phyloP scores from a whole-genome alignment of 2,888 invertebrate genomes.

The Melanophora roralis region DNA sequence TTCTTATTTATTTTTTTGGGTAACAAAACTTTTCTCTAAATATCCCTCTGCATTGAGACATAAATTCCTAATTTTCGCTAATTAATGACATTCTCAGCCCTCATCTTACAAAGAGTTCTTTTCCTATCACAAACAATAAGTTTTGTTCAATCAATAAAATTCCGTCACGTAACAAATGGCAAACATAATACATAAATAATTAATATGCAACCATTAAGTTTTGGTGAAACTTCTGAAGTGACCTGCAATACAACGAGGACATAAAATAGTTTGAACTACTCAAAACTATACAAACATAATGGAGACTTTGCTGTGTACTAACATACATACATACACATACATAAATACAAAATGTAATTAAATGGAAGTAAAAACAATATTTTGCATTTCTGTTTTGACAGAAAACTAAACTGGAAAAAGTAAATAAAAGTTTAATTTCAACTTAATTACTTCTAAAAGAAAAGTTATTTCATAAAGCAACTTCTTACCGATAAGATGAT shows the following conservation, averaged over 20 bases:
- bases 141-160: conserved; percentile 18
- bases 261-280: neutral
- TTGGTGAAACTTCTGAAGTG: neutral
- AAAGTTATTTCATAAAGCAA: neutral
- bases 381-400: neutral
- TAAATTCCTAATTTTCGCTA: neutral
- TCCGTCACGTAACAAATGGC: neutral
- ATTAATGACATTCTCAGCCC: neutral
- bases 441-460: neutral
- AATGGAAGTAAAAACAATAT: neutral
- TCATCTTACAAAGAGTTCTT: neutral
- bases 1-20: neutral
- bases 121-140: neutral
- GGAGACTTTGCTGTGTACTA: neutral
- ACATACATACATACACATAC: too few species aligned
- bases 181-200: neutral
- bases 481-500: neutral
- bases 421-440: neutral
- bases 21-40: neutral
- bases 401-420: too few species aligned
- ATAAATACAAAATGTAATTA: neutral
- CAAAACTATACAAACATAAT: neutral
- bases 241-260: neutral
- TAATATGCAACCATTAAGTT: neutral
- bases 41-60: neutral